phyloP scores from a whole-genome alignment of 1,140 invertebrate species.

The Bombus cullumanus region DNA sequence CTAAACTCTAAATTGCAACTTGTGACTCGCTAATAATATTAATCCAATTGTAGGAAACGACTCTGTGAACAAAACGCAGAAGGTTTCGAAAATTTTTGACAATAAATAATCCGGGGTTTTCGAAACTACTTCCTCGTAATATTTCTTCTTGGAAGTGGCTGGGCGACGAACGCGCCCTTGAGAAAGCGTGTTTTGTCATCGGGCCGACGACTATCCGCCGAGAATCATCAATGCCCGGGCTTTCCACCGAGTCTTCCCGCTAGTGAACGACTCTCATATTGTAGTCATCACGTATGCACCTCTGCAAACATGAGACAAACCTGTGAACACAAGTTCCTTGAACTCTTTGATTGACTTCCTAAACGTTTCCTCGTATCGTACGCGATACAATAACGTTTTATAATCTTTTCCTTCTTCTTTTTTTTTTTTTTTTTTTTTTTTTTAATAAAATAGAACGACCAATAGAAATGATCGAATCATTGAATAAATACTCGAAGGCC shows the following conservation, averaged over 20 bases:
- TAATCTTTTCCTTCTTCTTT: neutral
- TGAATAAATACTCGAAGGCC: constrained; percentile 11
- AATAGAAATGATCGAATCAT: neutral
- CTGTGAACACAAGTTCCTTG: constrained; percentile 3
- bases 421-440: neutral
- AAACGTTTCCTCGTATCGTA: neutral
- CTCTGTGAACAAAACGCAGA: neutral
- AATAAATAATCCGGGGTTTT: neutral
- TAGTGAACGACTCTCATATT: neutral
- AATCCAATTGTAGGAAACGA: no score
- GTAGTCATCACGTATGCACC: constrained; percentile 1
- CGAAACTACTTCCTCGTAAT: constrained; percentile 9
- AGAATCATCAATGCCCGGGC: constrained; percentile 53
- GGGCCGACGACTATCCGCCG: constrained; percentile 2
- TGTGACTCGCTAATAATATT: no score
- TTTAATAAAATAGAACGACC: neutral
- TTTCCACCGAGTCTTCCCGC: constrained; percentile 47
- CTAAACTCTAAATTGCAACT: no score
- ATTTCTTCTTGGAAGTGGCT: constrained; percentile 43
- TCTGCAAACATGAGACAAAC: neutral
- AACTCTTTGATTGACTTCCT: neutral
- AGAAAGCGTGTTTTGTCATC: constrained; percentile 57
- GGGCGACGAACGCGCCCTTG: constrained; percentile 29
- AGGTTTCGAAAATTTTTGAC: neutral
- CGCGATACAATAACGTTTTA: neutral